Base-by-base conservation (phyloP, 2,797 vertebrate genomes). In the Prionace glauca region DNA sequence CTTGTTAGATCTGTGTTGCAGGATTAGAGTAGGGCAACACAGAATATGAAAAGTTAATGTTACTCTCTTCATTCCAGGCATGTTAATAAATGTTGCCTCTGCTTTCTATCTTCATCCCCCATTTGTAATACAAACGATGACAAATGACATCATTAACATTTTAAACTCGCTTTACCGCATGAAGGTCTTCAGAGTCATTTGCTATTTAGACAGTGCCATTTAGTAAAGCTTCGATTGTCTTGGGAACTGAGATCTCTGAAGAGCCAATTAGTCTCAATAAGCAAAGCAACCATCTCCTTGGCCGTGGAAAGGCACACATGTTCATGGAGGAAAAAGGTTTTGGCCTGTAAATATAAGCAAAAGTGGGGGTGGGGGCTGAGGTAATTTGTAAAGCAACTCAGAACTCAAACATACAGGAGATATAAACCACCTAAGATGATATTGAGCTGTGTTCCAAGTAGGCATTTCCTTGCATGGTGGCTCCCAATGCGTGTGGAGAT, bases 91-190 rank as follows among this genome's bases (percentile, higher is more conserved):
- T 72, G n/a, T 94, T 71, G 67, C 36, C 69, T 95, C 93, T 95
- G 93, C 45, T 18, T 95, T 95, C 50, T 94, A 74, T 94, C 67
- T 94, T n/a, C 93, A 95, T 95, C 69, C 45, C 50, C 69, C 71
- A 16, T 50, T 95, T 95, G 16, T 77, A 77, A 50, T 56, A 60
- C 41, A 72, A 77, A 95, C 29, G 26, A 74, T 95, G 71, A 77
- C 93, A 95, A 77, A 74, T 95, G 22, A 32, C 56, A 95, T 50
- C 71, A 94, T 95, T 77, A 95, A 95, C 71, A 29, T 95, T 95
- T 18, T 56, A 74, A 95, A 69, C 71, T 95, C 26, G 32, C 16
- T 67, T 92, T 74, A 45, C 14, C 11, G 24, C 71, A 16, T 74
- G 24, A 32, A 29, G 29, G 12, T 56, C 71, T 72, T 77, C 45